phyloP scores from a whole-genome alignment of 2,888 invertebrate genomes.

The Thysanoteuthis rhombus region DNA sequence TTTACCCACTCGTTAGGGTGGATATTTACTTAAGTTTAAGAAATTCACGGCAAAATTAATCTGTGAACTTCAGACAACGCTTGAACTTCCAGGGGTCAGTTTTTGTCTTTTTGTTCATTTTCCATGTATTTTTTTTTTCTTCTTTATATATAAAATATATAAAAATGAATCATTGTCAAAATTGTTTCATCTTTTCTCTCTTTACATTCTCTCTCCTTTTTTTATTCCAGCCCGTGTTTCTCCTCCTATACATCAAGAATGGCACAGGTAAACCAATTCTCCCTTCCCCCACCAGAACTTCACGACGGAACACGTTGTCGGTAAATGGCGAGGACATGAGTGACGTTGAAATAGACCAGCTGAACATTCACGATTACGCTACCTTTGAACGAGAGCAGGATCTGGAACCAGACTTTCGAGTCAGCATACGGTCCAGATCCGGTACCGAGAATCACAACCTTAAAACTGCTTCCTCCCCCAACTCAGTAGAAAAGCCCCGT shows the following conservation, averaged over 20 bases:
- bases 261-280: constrained; percentile 58
- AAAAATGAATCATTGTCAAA: not conserved
- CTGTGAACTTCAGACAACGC: too few relatives aligned
- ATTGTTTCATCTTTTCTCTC: constrained; percentile 13
- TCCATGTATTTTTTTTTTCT: too few relatives aligned
- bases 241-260: constrained; percentile 59
- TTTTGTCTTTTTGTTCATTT: too few relatives aligned
- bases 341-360: constrained; percentile 43
- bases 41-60: too few relatives aligned
- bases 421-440: constrained; percentile 41
- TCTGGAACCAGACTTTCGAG: constrained; percentile 53
- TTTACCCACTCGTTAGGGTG: too few relatives aligned
- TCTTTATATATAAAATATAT: too few relatives aligned
- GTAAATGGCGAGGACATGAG: constrained; percentile 63
- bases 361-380: constrained; percentile 66
- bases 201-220: constrained; percentile 37
- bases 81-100: too few relatives aligned
- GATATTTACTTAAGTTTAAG: too few relatives aligned
- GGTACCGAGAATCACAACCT: not conserved
- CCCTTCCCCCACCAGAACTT: constrained; percentile 34
- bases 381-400: constrained; percentile 61
- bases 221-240: constrained; percentile 61
- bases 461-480: not conserved
- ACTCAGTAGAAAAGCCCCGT: constrained; percentile 34
- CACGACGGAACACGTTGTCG: constrained; percentile 53